These are phyloP conservation scores for Thunnus albacares DNA, from an alignment of 2,797 vertebrate species.

Conservation along the genomic window DNA sequence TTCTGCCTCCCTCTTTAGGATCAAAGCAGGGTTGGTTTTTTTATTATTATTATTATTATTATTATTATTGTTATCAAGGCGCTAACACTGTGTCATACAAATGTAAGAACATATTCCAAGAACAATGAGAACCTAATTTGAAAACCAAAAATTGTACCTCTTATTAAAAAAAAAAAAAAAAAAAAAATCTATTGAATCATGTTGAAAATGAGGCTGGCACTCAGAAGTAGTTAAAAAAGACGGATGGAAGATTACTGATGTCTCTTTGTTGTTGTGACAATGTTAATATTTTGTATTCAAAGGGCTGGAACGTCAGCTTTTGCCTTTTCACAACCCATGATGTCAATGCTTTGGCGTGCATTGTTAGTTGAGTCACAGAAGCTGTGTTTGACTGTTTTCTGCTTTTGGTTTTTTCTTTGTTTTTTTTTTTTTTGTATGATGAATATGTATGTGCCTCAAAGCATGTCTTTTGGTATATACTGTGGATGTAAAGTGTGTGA, in stretches of 20 bases:
- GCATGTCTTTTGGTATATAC: slow-evolving; percentile 81
- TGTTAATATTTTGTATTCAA: slow-evolving; percentile 74
- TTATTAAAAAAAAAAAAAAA: background rate
- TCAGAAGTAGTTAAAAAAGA: slow-evolving; percentile 53
- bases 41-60: slow-evolving; percentile 1
- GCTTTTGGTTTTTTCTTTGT: slow-evolving; percentile 64
- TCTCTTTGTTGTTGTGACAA: slow-evolving; percentile 69
- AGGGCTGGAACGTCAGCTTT: slow-evolving; percentile 82
- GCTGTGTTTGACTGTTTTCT: slow-evolving; percentile 62
- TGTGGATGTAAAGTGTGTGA: slow-evolving; percentile 78
- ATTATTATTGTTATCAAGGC: slow-evolving; percentile 15
- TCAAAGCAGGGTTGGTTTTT: slow-evolving; percentile 34
- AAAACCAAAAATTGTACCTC: slow-evolving; percentile 66
- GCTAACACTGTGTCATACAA: slow-evolving; percentile 26
- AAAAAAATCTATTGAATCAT: slow-evolving; percentile 33
- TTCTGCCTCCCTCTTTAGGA: slow-evolving; percentile 26
- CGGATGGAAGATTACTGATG: slow-evolving; percentile 64
- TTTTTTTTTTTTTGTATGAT: slow-evolving; percentile 66
- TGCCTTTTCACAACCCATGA: slow-evolving; percentile 81
- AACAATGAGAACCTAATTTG: slow-evolving; percentile 45
- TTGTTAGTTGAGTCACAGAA: slow-evolving; percentile 68
- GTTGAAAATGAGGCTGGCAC: slow-evolving; percentile 65
- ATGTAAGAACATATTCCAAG: slow-evolving; percentile 29
- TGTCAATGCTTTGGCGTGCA: slow-evolving; percentile 76
- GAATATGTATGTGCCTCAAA: slow-evolving; percentile 78